These are phyloP conservation scores for Trididemnum miniatum DNA, from an alignment of 23 tunicate species.

Conservation along the genomic window DNA sequence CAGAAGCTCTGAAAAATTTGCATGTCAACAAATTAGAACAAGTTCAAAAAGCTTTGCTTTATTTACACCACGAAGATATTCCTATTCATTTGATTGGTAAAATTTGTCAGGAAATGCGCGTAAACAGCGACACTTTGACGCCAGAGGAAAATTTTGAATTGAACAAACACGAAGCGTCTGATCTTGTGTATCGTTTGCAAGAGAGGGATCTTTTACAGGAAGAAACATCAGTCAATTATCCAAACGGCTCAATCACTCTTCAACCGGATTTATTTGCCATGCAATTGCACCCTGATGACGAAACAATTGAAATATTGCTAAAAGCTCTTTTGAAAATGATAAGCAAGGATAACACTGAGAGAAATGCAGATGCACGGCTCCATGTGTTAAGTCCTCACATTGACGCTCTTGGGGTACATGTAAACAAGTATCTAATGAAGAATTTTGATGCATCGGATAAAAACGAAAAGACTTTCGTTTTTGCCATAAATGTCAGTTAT, in stretches of 20 bases:
- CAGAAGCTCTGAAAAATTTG: too few relatives aligned
- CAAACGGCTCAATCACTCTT: constrained; percentile 12
- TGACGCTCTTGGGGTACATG: background rate
- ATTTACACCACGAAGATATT: background rate
- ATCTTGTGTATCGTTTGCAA: constrained; percentile 13
- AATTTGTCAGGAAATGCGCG: constrained; percentile 6
- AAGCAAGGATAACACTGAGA: constrained; percentile 33
- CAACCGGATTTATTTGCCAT: background rate
- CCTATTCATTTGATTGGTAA: constrained; percentile 28
- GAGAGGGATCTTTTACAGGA: background rate
- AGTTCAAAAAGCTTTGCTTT: background rate
- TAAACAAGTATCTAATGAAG: background rate
- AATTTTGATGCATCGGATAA: background rate
- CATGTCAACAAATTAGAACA: background rate
- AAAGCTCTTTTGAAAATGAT: constrained; percentile 2
- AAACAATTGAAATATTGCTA: background rate
- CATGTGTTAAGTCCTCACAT: background rate
- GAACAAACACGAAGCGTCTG: constrained; percentile 13
- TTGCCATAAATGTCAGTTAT: constrained; percentile 38
- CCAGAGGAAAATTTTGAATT: constrained; percentile 1
- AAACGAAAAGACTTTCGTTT: constrained; percentile 19
- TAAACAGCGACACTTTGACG: background rate
- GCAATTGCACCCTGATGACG: background rate
- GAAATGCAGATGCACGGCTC: background rate
- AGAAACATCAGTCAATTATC: background rate